phyloP scores from a whole-genome alignment of 1,140 invertebrate genomes.

The Ceratina calcarata region DNA sequence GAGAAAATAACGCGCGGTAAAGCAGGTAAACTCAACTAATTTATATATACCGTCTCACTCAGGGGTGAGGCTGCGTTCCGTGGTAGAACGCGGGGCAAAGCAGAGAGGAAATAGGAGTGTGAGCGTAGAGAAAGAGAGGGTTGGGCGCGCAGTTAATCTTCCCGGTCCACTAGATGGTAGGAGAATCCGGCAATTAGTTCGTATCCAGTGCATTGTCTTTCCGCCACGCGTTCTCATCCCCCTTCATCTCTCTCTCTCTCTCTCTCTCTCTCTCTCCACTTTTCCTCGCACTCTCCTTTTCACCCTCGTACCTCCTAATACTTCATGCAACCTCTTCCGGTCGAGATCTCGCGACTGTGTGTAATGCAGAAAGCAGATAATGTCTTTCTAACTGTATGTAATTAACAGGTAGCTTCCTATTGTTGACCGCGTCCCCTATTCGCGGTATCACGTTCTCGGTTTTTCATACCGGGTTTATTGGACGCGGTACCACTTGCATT shows the following conservation, averaged over 20 bases:
- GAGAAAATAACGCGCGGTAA: slow-evolving; percentile 41
- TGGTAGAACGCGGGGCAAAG: slow-evolving; percentile 2
- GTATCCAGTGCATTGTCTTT: slow-evolving; percentile 74
- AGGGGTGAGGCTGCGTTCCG: neutral
- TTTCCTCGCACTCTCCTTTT: neutral
- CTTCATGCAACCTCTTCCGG: slow-evolving; percentile 58
- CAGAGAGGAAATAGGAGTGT: slow-evolving; percentile 47
- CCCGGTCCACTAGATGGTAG: slow-evolving; percentile 74
- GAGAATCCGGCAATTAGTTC: slow-evolving; percentile 78
- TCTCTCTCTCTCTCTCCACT: neutral
- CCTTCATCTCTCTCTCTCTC: neutral
- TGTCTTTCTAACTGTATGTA: slow-evolving; percentile 55
- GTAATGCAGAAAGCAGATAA: slow-evolving; percentile 55
- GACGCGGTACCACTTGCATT: neutral
- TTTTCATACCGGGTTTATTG: neutral
- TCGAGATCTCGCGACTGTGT: slow-evolving; percentile 51
- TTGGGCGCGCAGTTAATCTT: slow-evolving; percentile 73
- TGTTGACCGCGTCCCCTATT: neutral
- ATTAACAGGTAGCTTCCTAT: slow-evolving; percentile 53
- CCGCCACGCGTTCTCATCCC: slow-evolving; percentile 20
- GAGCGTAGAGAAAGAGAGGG: slow-evolving; percentile 31
- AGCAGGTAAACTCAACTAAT: slow-evolving; percentile 53
- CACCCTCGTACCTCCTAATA: slow-evolving; percentile 57
- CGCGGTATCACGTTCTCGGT: neutral
- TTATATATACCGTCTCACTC: slow-evolving; percentile 53